Evolutionary conservation across 2,888 invertebrate species (phyloP).

Genomic region (Cerastis rubricosa): DNA sequence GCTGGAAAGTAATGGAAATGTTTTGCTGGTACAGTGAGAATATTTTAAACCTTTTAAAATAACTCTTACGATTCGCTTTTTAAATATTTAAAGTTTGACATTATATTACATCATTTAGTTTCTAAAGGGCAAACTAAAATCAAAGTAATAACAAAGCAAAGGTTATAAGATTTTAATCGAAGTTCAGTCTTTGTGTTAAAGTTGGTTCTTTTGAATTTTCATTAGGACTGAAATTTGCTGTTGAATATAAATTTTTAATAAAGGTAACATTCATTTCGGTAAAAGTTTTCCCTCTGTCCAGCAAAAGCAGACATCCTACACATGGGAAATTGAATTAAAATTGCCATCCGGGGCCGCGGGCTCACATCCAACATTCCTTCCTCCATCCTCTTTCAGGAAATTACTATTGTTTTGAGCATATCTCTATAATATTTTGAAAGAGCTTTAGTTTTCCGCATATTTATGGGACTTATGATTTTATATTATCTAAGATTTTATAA

Average conservation of each 20-base stretch:
- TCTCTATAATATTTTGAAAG: neutral
- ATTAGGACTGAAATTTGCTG: too few relatives aligned
- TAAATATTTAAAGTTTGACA: neutral
- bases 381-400: constrained; percentile 49
- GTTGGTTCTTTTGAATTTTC: neutral
- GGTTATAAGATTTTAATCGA: neutral
- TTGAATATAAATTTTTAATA: neutral
- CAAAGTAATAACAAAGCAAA: neutral
- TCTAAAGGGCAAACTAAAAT: neutral
- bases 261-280: too few relatives aligned
- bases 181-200: neutral
- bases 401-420: constrained; percentile 33
- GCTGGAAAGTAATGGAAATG: neutral
- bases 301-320: neutral
- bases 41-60: neutral
- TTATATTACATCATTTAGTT: neutral
- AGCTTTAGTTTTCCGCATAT: neutral
- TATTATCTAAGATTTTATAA: neutral
- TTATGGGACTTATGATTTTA: neutral
- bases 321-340: constrained; percentile 37
- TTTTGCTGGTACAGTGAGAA: neutral
- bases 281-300: neutral
- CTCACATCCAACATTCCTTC: constrained; percentile 22
- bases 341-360: constrained; percentile 20
- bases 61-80: neutral